Evolutionary conservation across 2,888 invertebrate species (phyloP).

Genomic region (Eueremaeus valkanovi): DNA sequence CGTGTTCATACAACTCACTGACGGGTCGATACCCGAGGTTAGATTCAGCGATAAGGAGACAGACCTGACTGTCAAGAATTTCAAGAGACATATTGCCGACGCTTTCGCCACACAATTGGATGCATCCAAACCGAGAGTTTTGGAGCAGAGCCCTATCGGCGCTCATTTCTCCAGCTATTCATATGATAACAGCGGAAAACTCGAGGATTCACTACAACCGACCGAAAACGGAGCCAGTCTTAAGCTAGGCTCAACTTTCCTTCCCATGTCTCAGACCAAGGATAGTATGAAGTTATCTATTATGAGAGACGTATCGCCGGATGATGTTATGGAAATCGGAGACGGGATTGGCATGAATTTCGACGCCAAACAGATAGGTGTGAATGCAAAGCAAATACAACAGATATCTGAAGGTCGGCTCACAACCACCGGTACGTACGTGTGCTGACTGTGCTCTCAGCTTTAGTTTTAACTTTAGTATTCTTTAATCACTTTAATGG

Average conservation of each 20-base stretch:
- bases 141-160: constrained; percentile 41
- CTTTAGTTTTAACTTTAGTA: not conserved
- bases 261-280: not conserved
- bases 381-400: constrained; percentile 38
- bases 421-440: constrained; percentile 27
- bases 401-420: constrained; percentile 37
- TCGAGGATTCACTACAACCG: constrained; percentile 15
- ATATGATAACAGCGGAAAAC: constrained; percentile 15
- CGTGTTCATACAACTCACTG: constrained; percentile 45
- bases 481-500: not conserved
- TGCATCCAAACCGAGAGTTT: constrained; percentile 36
- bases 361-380: constrained; percentile 15
- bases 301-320: constrained; percentile 24
- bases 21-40: constrained; percentile 46
- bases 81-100: constrained; percentile 46
- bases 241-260: not conserved
- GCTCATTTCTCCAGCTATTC: constrained; percentile 41
- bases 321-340: constrained; percentile 29
- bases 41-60: constrained; percentile 45
- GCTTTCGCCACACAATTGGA: constrained; percentile 45
- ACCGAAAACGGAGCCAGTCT: not conserved
- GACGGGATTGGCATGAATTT: not conserved
- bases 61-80: constrained; percentile 44
- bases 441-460: not conserved
- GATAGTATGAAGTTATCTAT: not conserved